Base-by-base conservation (phyloP, 1,140 invertebrate genomes). In the Trachymyrmex cornetzi region DNA sequence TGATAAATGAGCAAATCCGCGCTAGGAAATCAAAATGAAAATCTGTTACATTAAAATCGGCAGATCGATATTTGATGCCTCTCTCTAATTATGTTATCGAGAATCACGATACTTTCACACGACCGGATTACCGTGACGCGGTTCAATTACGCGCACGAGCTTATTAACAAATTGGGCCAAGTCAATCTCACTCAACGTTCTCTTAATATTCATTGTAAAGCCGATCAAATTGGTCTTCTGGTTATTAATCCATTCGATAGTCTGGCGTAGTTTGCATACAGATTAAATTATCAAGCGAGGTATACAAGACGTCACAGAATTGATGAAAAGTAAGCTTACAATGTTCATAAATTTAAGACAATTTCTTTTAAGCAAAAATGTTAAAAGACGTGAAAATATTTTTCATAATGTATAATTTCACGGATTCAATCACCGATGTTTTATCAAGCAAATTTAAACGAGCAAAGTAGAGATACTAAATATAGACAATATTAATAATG, bases 41-140 rank as follows among this genome's bases (percentile, higher is more conserved):
- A 87, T 84, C 66, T 84, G 87, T 84, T 77, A 77, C 71, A 57
- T 75, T 59, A 44, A n/a, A 74, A 84, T 61, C 24, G 30, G 38
- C 14, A 34, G 44, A 30, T 74, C 63, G 24, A 81, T 57, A 3
- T 38, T 30, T 50, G 5, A 55, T 66, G 34, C 48, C 48, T 57
- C 30, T 44, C 7, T 85, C 27, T 79, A 85, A 79, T 79, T 87
- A 71, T 75, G 66, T 89, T 90, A 90, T 90, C 88, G 85, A 90
- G 77, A 90, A 72, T 55, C 72, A 74, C 53, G 61, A 89, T 87
- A 87, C 88, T 90, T 89, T 90, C 88, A 81, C 86, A 67, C 86
- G 79, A 85, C 77, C 72, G 86, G 69, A 64, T 61, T 77, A 53
- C 48, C 80, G 67, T 87, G 67, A 87, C 88, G 77, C 19, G 63